Base-by-base conservation (phyloP, 2,113 vertebrate species). In the Pandion haliaetus region DNA sequence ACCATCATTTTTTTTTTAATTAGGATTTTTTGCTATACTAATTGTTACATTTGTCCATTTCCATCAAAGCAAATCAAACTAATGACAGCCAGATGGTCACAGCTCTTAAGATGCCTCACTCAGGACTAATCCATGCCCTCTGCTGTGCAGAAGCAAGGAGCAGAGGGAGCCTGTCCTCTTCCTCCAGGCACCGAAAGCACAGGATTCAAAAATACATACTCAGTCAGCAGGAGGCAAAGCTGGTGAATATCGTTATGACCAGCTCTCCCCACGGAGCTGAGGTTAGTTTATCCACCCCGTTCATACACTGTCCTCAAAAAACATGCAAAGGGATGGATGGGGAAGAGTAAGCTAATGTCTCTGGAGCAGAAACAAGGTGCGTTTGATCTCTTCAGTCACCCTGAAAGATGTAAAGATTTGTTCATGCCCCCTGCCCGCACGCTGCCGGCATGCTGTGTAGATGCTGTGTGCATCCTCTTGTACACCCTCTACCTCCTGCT, bases 41-140 rank as follows among this genome's bases (percentile, higher is more conserved):
- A 98, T 96, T 93, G 19, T 95, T 93, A 88, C 63, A 95, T 98
- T 98, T 97, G 86, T 97, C 94, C 82, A 78, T 90, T 96, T 96
- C 70, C 76, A 93, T 96, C 96, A 95, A 95, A 96, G 95, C 93
- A 92, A 95, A 90, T 97, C 73, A 76, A 94, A 82, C 88, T 82
- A 86, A 83, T 91, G 94, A 95, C 78, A 96, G 82, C 87, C 94
- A 96, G 94, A 98, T 93, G 95, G 95, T 96, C 29, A 1, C 17
- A 6, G 50, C 67, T 78, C 86, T 97, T 78, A 95, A 92, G 96
- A 95, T 96, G 96, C 95, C 93, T 97, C 95, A 82, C 89, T 80
- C 77, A 93, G 81, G 83, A 78, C 67, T 88, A 86, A 94, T 67
- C 54, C 63, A 50, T 65, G 72, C 57, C 91, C 65, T 91, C 81